These are phyloP conservation scores for Orchestes rusci DNA, from an alignment of 2,888 invertebrate genomes.

Conservation along the genomic window DNA sequence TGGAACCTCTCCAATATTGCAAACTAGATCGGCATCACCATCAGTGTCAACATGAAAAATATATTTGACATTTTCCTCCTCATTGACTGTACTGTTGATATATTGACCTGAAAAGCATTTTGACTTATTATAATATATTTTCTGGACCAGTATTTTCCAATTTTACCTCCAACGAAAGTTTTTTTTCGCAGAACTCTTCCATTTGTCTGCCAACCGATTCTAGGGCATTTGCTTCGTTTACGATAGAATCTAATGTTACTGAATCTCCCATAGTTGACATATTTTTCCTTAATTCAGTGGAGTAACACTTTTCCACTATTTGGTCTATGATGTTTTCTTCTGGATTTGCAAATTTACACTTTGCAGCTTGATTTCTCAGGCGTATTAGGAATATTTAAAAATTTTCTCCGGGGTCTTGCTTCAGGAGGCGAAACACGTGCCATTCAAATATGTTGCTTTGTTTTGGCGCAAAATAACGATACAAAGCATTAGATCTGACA, in stretches of 20 bases:
- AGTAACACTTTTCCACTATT: constrained; percentile 16
- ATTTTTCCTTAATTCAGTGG: constrained; percentile 18
- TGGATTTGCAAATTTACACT: constrained; percentile 30
- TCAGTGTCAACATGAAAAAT: constrained; percentile 10
- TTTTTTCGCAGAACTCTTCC: too few species aligned
- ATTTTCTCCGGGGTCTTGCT: constrained; percentile 32
- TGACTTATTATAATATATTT: too few species aligned
- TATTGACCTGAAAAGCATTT: too few species aligned
- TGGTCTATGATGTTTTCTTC: constrained; percentile 22
- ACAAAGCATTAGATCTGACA: too few species aligned
- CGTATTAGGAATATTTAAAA: constrained; percentile 34
- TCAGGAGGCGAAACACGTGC: constrained; percentile 31
- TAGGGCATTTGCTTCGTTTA: constrained; percentile 17
- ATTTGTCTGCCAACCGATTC: constrained; percentile 17
- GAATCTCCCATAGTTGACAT: constrained; percentile 15
- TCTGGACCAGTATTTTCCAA: too few species aligned
- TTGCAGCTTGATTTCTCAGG: constrained; percentile 30
- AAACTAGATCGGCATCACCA: constrained; percentile 10
- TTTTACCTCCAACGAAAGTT: too few species aligned
- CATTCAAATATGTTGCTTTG: constrained; percentile 33
- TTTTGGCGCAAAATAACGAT: too few species aligned
- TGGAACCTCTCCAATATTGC: constrained; percentile 14
- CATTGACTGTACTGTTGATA: too few species aligned
- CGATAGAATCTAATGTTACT: constrained; percentile 13
- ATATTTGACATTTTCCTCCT: constrained; percentile 7